A percentile compares a stretch with the other conserved stretches of the same genome.
Conservation (phyloP, 2,797 vertebrate species). For the Hydrocynus forskahlii region DNA sequence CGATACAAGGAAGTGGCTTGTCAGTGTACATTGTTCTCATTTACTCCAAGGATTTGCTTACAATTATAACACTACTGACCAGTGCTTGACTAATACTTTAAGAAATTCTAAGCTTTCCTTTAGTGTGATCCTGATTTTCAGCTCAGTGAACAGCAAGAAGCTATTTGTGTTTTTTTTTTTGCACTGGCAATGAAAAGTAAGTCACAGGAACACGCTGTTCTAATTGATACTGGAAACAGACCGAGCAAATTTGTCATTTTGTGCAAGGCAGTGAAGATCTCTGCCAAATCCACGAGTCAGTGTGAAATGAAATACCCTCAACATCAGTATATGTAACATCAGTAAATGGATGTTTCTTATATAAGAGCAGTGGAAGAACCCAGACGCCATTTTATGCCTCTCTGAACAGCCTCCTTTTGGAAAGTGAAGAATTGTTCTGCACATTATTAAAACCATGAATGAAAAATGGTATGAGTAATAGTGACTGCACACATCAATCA, state of each 20-base stretch:
- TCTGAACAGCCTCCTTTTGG: too few species aligned
- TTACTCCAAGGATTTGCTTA: neutral
- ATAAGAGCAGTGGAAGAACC: slow-evolving; percentile 46
- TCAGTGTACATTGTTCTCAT: too few species aligned
- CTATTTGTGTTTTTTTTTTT: slow-evolving; percentile 27
- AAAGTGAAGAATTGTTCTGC: neutral
- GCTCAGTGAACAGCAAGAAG: neutral
- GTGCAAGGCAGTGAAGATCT: slow-evolving; percentile 59
- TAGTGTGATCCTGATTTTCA: slow-evolving; percentile 21
- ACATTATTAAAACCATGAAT: neutral
- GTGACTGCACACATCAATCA: too few species aligned
- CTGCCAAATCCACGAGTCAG: slow-evolving; percentile 63
- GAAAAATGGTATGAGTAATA: neutral
- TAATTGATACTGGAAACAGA: slow-evolving; percentile 31
- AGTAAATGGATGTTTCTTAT: slow-evolving; percentile 54
- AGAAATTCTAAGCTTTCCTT: slow-evolving; percentile 7
- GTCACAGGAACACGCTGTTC: slow-evolving; percentile 41
- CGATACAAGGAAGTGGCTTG: too few species aligned
- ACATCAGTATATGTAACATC: slow-evolving; percentile 40
- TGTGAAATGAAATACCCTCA: slow-evolving; percentile 44
- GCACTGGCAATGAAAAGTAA: slow-evolving; percentile 18
- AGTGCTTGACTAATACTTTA: neutral
- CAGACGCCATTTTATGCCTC: neutral
- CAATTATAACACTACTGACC: neutral
- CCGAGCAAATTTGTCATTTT: slow-evolving; percentile 42